Evolutionary conservation across 2,797 vertebrate genomes (phyloP), one percentile per base, ranked within the genome.

Genomic region (Rhinella marina): DNA sequence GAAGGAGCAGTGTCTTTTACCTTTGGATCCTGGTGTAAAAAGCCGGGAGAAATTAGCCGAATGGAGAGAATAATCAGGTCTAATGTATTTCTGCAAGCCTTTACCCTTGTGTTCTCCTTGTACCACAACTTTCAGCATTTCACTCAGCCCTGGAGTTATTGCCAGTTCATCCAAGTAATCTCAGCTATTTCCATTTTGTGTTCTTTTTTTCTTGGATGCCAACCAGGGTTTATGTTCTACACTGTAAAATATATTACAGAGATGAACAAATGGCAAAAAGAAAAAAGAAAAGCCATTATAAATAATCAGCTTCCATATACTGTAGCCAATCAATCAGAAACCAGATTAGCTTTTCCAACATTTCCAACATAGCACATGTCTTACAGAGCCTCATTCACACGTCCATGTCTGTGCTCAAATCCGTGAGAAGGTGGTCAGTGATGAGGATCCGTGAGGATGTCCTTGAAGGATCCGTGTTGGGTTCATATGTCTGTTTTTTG

Each of bases 101-200:
- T 86, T 88, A 88, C 88, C 87, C 78, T 88, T 88, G 77, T 76
- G n/a, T 77, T 88, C 68, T 86, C 88, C 83, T 88, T 86, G 83
- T 73, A 73, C 78, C 70, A 68, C 72, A 85, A 88, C 84, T 86
- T 88, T 88, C 27, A 77, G 64, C 48, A 32, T 77, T 88, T 84
- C 77, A 77, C 83, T 76, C 84, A 88, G 27, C 84, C 78, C 57
- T 23, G 23, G 50, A 77, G 62, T 82, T 86, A 79, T 86, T 89
- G 79, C 84, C 70, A 82, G 50, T 78, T 89, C 88, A 86, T 86
- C 88, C 84, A 81, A 82, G 50, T 82, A 88, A 88, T 77, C 70
- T 78, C 72, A 59, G 79, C 79, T 78, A 81, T 86, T 89, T 89
- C n/a, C 50, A 86, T 89, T 76, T 82, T 29, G 82, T 73, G 25